phyloP scores from a whole-genome alignment of 2,888 invertebrate species.

The Drosophila mercatorum region DNA sequence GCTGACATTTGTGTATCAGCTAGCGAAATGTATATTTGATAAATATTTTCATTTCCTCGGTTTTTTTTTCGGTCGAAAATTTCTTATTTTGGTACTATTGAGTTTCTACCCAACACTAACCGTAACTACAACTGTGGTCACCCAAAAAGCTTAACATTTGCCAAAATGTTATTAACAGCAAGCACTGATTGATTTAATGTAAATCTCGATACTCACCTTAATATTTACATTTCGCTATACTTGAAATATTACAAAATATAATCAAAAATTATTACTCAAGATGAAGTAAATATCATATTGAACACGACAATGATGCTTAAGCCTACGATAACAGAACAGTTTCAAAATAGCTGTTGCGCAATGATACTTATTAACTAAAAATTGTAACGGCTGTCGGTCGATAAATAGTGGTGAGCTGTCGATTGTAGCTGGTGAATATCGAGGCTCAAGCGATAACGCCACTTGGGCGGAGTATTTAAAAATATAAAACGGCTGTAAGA shows the following conservation, averaged over 20 bases:
- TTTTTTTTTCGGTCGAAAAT: slow-evolving; percentile 26
- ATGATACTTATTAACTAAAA: not conserved
- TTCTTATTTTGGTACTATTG: slow-evolving; percentile 23
- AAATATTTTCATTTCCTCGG: slow-evolving; percentile 19
- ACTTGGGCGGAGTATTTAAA: slow-evolving; percentile 11
- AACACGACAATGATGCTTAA: too few relatives aligned
- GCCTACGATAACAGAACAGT: not conserved
- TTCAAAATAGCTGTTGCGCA: slow-evolving; percentile 13
- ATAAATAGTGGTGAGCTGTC: not conserved
- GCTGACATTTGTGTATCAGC: slow-evolving; percentile 16
- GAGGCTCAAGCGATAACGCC: not conserved
- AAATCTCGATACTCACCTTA: not conserved
- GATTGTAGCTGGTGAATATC: not conserved
- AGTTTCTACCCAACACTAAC: slow-evolving; percentile 22
- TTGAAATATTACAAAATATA: not conserved
- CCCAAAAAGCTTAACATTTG: slow-evolving; percentile 13
- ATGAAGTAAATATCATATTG: not conserved
- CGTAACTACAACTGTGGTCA: slow-evolving; percentile 16
- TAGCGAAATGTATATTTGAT: slow-evolving; percentile 16
- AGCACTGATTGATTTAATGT: not conserved
- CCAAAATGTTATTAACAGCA: slow-evolving; percentile 15
- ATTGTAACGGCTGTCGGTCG: not conserved
- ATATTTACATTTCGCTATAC: too few relatives aligned
- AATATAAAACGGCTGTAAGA: not conserved
- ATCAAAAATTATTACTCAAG: not conserved